Conservation (phyloP, 2,797 vertebrate species). For the Antennarius maculatus region DNA sequence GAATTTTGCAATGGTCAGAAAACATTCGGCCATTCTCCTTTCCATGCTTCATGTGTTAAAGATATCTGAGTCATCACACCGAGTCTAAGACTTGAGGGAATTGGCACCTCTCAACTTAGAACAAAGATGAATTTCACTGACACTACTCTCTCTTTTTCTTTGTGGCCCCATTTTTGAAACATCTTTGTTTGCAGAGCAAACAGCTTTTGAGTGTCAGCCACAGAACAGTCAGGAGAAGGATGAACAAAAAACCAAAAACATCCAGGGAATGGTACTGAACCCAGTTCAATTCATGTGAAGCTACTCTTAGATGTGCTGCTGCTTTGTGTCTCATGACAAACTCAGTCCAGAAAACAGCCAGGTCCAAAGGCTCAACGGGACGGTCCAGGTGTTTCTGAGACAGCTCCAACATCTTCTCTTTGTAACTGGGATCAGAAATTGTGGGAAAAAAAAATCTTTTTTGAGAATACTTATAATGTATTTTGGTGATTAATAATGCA, state of each 20-base stretch:
- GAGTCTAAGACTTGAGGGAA: no score
- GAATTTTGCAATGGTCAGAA: no score
- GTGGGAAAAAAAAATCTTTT: no score
- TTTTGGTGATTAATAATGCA: no score
- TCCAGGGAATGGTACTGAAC: slow-evolving; percentile 94
- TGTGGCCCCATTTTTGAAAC: slow-evolving; percentile 60
- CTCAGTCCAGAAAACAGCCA: slow-evolving; percentile 93
- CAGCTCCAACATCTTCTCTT: slow-evolving; percentile 86
- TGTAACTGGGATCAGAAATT: slow-evolving; percentile 81
- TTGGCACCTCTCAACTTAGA: no score
- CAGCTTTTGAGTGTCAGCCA: slow-evolving; percentile 83
- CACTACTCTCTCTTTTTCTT: slow-evolving; percentile 75
- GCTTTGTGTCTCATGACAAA: slow-evolving; percentile 94
- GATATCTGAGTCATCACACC: no score
- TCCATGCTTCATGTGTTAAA: no score
- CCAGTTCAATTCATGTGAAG: slow-evolving; percentile 92
- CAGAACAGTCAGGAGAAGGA: slow-evolving; percentile 62
- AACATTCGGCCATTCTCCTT: no score
- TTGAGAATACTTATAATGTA: no score
- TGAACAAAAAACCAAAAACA: slow-evolving; percentile 83
- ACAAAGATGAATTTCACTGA: no score
- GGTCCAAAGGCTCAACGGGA: slow-evolving; percentile 86
- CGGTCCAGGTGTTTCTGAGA: slow-evolving; percentile 89
- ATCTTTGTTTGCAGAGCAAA: slow-evolving; percentile 79
- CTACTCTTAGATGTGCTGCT: slow-evolving; percentile 86